Evolutionary conservation across 2,113 vertebrate species (phyloP).

Genomic region (Oreochromis tanganicae): DNA sequence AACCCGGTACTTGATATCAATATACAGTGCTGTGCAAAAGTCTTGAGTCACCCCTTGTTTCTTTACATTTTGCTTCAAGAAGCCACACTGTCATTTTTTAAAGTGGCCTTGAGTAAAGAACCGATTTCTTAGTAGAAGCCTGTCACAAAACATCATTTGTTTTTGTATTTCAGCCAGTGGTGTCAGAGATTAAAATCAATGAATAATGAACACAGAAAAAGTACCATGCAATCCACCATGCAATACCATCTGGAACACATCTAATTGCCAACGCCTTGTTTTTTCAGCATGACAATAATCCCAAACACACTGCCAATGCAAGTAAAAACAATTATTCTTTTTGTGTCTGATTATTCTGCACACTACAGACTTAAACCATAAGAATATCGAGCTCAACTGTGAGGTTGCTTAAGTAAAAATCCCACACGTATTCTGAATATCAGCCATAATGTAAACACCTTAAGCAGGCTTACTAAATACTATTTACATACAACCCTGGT

Average conservation of each 20-base stretch:
- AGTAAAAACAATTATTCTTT: background rate
- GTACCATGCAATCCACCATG: background rate
- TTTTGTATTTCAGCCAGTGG: background rate
- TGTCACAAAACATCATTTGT: background rate
- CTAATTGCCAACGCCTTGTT: background rate
- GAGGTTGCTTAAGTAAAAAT: background rate
- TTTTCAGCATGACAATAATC: background rate
- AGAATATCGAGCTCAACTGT: background rate
- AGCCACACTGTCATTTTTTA: background rate
- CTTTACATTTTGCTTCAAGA: background rate
- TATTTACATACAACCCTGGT: background rate
- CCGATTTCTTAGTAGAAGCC: background rate
- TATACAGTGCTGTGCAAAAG: background rate
- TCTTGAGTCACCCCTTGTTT: background rate
- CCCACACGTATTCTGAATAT: background rate
- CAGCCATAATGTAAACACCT: background rate
- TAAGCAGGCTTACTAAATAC: background rate
- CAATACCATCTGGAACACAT: background rate
- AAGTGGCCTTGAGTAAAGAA: background rate
- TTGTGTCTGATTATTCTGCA: background rate
- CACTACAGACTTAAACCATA: background rate
- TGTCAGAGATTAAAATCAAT: background rate
- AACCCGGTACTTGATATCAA: background rate
- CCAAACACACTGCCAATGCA: background rate
- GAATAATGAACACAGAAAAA: background rate